Percentiles rank a stretch among this genome's conserved stretches.
phyloP scores from a whole-genome alignment of 2,888 invertebrate genomes.

The Ommatoiulus sabulosus region DNA sequence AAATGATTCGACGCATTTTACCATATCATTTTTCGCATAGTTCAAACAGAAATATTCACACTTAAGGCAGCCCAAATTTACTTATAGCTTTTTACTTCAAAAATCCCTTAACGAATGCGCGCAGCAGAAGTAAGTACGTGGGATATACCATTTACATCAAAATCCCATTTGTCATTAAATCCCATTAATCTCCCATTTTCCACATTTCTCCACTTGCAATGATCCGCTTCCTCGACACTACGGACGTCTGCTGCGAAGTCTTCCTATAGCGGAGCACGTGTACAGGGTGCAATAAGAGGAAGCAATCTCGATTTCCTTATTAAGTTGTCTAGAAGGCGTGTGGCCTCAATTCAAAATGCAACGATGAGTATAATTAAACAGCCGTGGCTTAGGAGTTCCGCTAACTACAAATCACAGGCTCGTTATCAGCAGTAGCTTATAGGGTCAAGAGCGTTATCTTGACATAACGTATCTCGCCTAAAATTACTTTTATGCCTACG shows the following conservation, averaged over 20 bases:
- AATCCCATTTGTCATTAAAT: too few species aligned
- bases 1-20: too few species aligned
- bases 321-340: conserved; percentile 18
- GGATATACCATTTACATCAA: too few species aligned
- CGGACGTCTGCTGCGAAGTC: too few species aligned
- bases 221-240: background rate
- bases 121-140: too few species aligned
- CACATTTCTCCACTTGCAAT: background rate
- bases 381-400: background rate
- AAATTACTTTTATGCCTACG: conserved; percentile 26
- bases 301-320: background rate
- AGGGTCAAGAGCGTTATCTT: conserved; percentile 40
- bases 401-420: conserved; percentile 40
- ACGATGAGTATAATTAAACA: conserved; percentile 40
- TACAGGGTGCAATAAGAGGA: conserved; percentile 15
- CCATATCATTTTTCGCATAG: too few species aligned
- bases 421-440: conserved; percentile 43
- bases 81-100: too few species aligned
- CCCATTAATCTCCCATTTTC: background rate
- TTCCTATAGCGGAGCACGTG: too few species aligned
- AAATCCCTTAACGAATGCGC: too few species aligned
- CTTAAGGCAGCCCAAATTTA: too few species aligned
- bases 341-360: conserved; percentile 36
- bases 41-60: too few species aligned
- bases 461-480: conserved; percentile 40